phyloP scores from a whole-genome alignment of 2,888 invertebrate genomes.

The Chironomus riparius region DNA sequence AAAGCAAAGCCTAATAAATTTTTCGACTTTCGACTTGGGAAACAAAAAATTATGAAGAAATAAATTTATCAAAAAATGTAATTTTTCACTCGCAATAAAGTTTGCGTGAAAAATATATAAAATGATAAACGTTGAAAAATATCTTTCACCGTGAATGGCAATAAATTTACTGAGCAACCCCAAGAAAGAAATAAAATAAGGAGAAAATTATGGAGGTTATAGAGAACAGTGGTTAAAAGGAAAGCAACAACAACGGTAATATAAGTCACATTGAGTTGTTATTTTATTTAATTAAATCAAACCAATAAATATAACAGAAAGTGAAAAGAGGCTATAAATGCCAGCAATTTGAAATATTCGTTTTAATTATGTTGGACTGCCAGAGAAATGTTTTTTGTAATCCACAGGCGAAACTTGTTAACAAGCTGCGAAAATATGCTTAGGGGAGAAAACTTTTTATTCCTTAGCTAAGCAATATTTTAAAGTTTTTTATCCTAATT shows the following conservation, averaged over 20 bases:
- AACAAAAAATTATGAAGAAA: background rate
- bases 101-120: background rate
- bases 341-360: constrained; percentile 15
- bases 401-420: no score
- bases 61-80: background rate
- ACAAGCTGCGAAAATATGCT: no score
- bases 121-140: background rate
- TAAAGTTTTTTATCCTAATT: no score
- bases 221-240: background rate
- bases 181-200: background rate
- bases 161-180: background rate
- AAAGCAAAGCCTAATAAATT: no score
- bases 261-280: background rate
- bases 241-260: background rate
- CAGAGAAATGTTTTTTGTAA: background rate
- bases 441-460: no score
- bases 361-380: constrained; percentile 2
- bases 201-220: background rate
- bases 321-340: constrained; percentile 12
- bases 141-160: background rate
- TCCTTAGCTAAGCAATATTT: no score
- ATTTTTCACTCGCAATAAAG: background rate
- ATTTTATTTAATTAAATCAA: constrained; percentile 8
- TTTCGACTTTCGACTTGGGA: background rate
- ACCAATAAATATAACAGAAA: background rate